Evolutionary conservation across 1,140 invertebrate species (phyloP), one percentile per base, ranked within the genome.

Genomic region (Venturia canescens): DNA sequence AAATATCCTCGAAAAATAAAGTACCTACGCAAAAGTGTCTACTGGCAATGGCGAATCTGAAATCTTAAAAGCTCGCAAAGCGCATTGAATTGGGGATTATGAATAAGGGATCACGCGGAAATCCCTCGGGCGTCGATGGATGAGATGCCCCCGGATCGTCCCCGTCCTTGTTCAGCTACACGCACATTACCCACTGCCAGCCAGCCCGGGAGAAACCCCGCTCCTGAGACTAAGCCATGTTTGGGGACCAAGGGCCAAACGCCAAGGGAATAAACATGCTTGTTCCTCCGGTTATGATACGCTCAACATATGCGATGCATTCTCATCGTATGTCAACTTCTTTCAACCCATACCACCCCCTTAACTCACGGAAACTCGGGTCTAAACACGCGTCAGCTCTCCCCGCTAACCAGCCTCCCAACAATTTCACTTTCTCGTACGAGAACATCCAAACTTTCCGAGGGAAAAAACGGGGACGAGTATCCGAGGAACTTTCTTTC

Each of bases 1-100:
- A n/a, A n/a, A n/a, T n/a, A n/a, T n/a, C n/a, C n/a, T n/a, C n/a
- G 21, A 23, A 23, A 23, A 23, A 57, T 57, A 57, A 18, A 57
- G 18, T 23, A n/a, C 53, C 7, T 4, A 34, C 31, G 5, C 5
- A 11, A 9, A 44, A 11, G 38, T 48, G 44, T 44, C 38, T 44
- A 11, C 5, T 44, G 1, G 38, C 7, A 16, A 57, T 57, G 79
- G 44, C 75, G 78, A 72, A 83, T 85, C 83, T 83, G 80, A 84
- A 84, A 87, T 87, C 88, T 89, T 89, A 88, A 89, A 89, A 89
- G 88, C 88, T 86, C 83, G 87, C 86, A 87, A 89, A 89, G 87
- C 87, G 87, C 88, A 89, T 89, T 89, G 88, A 89, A 89, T 87
- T 86, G 38, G 86, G 87, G 87, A 89, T 89, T 88, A 89, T 89